These are phyloP conservation scores for Ornithorhynchus anatinus DNA, from an alignment of 2,113 vertebrate species.

Conservation along the genomic window DNA sequence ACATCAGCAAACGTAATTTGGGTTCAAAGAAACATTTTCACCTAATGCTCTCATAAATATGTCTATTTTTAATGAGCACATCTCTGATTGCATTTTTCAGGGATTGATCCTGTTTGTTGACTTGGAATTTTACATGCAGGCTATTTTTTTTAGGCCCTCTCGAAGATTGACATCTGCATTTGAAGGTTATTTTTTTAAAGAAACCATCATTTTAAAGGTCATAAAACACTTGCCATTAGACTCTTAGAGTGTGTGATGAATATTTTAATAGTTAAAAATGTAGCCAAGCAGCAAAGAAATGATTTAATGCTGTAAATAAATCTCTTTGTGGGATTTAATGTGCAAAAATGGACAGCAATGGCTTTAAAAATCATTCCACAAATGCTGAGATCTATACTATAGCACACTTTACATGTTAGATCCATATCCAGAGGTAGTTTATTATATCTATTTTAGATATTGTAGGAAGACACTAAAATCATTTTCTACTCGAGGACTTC, in stretches of 20 bases:
- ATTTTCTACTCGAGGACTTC: slow-evolving; percentile 29
- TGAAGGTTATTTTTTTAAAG: slow-evolving; percentile 67
- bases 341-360: slow-evolving; percentile 76
- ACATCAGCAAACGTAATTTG: not conserved
- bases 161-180: slow-evolving; percentile 50
- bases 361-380: slow-evolving; percentile 65
- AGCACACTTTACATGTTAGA: slow-evolving; percentile 35
- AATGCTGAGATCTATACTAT: slow-evolving; percentile 53
- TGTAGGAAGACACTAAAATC: slow-evolving; percentile 17
- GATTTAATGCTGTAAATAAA: slow-evolving; percentile 78
- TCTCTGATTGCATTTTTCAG: slow-evolving; percentile 10
- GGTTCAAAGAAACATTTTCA: not conserved
- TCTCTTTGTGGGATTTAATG: slow-evolving; percentile 79
- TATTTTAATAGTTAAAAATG: slow-evolving; percentile 87
- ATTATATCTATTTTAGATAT: slow-evolving; percentile 28
- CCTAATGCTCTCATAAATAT: not conserved
- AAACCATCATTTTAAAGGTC: slow-evolving; percentile 66
- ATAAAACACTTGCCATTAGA: slow-evolving; percentile 69
- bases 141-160: slow-evolving; percentile 37
- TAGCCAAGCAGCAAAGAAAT: slow-evolving; percentile 69
- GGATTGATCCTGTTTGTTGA: slow-evolving; percentile 28
- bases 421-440: slow-evolving; percentile 56
- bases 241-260: slow-evolving; percentile 79
- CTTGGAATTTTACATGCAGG: slow-evolving; percentile 38
- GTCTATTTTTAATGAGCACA: slow-evolving; percentile 7